Conservation (phyloP, 2,888 invertebrate genomes). For the Eupithecia subfuscata region DNA sequence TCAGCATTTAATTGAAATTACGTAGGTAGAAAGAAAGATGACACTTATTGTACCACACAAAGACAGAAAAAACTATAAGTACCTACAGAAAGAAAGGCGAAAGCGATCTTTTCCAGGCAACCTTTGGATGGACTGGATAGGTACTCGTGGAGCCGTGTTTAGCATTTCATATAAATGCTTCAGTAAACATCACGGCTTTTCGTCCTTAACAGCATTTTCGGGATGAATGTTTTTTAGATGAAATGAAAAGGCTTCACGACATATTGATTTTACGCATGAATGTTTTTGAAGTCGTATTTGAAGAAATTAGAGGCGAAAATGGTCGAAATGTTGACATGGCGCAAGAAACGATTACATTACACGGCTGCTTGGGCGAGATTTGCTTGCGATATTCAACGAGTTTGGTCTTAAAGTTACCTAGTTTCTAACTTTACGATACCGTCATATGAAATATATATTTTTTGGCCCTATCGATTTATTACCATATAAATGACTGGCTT, state of each 20-base stretch:
- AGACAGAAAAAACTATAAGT: not conserved
- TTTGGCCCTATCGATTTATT: not conserved
- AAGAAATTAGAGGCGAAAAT: constrained; percentile 36
- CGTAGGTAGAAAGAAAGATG: not conserved
- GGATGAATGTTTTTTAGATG: constrained; percentile 17
- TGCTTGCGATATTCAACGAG: constrained; percentile 11
- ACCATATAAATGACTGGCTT: not conserved
- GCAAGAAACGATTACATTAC: constrained; percentile 45
- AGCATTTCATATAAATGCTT: not conserved
- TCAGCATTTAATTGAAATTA: not conserved
- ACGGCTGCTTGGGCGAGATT: constrained; percentile 38
- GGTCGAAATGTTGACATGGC: constrained; percentile 37
- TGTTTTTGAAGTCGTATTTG: constrained; percentile 28
- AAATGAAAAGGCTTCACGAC: constrained; percentile 23
- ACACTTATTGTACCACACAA: not conserved
- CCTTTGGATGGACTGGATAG: not conserved
- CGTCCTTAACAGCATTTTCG: constrained; percentile 14
- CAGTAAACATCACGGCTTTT: constrained; percentile 9
- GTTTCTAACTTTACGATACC: not conserved
- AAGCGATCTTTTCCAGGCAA: not conserved
- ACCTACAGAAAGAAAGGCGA: not conserved
- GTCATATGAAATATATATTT: not conserved
- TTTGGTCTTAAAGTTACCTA: not conserved
- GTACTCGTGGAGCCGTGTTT: not conserved
- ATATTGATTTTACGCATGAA: constrained; percentile 39